These are phyloP conservation scores for Meganola albula DNA, from an alignment of 2,888 invertebrate species.

Conservation along the genomic window DNA sequence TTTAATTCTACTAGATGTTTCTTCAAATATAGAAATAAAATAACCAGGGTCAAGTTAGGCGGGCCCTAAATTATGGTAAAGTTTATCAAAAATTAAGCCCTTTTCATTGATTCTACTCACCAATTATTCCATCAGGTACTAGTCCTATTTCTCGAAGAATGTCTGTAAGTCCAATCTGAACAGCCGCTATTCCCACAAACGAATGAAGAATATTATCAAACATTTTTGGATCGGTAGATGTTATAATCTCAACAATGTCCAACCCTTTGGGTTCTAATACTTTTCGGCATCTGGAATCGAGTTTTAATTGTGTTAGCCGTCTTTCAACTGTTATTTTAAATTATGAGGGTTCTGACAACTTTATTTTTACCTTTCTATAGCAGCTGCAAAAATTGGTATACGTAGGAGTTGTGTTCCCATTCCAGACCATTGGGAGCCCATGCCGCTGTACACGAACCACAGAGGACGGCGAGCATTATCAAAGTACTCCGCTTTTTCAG, in stretches of 20 bases:
- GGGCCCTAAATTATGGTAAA: no score
- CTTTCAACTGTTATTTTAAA: not conserved
- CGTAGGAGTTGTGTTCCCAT: conserved; percentile 82
- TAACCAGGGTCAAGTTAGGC: no score
- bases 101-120: conserved; percentile 51
- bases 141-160: conserved; percentile 75
- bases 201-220: conserved; percentile 76
- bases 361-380: conserved; percentile 58
- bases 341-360: not conserved
- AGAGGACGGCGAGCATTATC: conserved; percentile 63
- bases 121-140: conserved; percentile 85
- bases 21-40: no score
- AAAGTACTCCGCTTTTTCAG: conserved; percentile 77
- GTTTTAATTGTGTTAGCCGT: not conserved
- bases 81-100: no score
- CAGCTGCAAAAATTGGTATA: conserved; percentile 77
- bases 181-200: conserved; percentile 66
- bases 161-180: conserved; percentile 78
- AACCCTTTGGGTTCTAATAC: conserved; percentile 78
- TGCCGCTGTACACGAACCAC: conserved; percentile 85
- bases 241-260: no score
- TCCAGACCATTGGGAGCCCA: conserved; percentile 84
- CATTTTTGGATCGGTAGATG: conserved; percentile 72
- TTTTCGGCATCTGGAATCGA: conserved; percentile 57
- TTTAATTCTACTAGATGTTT: no score